These are phyloP conservation scores for Pygoscelis antarcticus DNA, from an alignment of 2,113 vertebrate genomes.

Conservation along the genomic window DNA sequence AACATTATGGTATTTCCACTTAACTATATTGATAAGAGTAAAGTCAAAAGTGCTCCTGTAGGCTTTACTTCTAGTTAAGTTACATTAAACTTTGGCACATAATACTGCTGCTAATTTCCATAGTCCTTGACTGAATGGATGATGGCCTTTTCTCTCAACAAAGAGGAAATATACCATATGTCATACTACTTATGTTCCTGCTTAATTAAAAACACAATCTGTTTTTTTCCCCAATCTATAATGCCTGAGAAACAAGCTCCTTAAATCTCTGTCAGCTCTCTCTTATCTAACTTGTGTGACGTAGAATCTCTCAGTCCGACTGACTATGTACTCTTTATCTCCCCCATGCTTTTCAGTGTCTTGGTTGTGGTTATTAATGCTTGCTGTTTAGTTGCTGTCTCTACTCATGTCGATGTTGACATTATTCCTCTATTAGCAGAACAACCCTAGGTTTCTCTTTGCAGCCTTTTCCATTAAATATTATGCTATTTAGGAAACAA, in stretches of 20 bases:
- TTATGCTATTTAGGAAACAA: not conserved
- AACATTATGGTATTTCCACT: not conserved
- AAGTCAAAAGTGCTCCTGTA: not conserved
- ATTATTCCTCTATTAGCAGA: not conserved
- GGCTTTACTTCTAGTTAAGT: not conserved
- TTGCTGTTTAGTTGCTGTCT: not conserved
- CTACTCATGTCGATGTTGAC: not conserved
- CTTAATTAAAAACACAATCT: not conserved
- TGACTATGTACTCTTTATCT: not conserved
- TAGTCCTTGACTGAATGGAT: not conserved
- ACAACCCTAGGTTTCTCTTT: not conserved
- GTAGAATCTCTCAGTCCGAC: not conserved
- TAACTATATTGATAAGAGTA: not conserved
- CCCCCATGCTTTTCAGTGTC: not conserved
- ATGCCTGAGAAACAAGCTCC: not conserved
- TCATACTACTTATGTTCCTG: not conserved
- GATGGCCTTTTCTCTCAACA: not conserved
- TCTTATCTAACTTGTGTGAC: not conserved
- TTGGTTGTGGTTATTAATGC: not conserved
- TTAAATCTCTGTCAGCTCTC: not conserved
- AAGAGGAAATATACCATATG: not conserved
- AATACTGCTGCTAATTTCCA: not conserved
- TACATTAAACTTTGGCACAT: not conserved
- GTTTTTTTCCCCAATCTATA: accelerated
- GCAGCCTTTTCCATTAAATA: not conserved